Conservation (phyloP, 2,113 vertebrate genomes). For the Heterotilapia buettikoferi region DNA sequence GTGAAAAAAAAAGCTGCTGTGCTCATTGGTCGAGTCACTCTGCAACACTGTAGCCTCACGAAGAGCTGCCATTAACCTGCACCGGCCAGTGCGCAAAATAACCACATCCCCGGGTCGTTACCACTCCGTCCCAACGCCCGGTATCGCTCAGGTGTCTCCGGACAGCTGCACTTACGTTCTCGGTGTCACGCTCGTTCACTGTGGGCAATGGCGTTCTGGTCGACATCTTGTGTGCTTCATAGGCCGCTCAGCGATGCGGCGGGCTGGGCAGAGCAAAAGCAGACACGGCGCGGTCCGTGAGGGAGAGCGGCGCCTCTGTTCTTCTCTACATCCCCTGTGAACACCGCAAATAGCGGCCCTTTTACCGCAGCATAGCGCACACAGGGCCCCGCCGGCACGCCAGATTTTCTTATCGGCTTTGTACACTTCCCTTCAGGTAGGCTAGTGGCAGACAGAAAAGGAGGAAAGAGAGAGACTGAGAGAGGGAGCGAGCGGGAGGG, state of each 20-base stretch:
- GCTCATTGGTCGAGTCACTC: conserved; percentile 34
- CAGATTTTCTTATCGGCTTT: conserved; percentile 30
- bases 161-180: conserved; percentile 77
- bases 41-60: conserved; percentile 19
- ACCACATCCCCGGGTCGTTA: not conserved
- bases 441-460: conserved; percentile 44
- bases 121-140: not conserved
- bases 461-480: conserved; percentile 30
- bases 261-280: conserved; percentile 52
- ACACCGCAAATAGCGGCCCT: conserved; percentile 49
- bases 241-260: conserved; percentile 65
- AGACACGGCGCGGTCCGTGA: conserved; percentile 49
- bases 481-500: not conserved
- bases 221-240: conserved; percentile 83
- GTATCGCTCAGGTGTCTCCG: conserved; percentile 11
- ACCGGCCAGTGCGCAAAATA: conserved; percentile 10
- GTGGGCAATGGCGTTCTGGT: conserved; percentile 92
- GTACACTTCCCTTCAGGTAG: conserved; percentile 46
- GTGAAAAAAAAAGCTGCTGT: not conserved
- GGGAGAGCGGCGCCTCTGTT: conserved; percentile 42
- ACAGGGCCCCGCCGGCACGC: conserved; percentile 28
- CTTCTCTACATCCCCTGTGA: conserved; percentile 65
- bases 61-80: conserved; percentile 35
- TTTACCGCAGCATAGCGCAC: conserved; percentile 59
- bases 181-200: conserved; percentile 90